Conservation (phyloP, 2,888 invertebrate species). For the Metallyticus violacea region DNA sequence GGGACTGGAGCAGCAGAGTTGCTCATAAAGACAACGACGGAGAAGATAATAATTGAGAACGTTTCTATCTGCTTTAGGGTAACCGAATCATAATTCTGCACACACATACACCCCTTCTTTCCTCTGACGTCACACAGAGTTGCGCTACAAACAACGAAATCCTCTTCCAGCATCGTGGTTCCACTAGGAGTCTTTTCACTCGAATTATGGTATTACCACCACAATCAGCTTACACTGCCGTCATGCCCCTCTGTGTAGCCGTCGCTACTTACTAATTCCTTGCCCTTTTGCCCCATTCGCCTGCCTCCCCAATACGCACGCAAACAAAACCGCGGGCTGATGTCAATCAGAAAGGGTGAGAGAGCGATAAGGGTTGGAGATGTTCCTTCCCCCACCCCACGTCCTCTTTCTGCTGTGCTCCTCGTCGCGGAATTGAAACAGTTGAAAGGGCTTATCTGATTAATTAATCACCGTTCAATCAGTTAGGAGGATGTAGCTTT, state of each 20-base stretch:
- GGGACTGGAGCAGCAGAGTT: not conserved
- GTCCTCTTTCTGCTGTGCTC: not conserved
- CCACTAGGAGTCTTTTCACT: conserved; percentile 14
- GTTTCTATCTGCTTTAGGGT: too few species aligned
- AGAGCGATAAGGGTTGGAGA: not conserved
- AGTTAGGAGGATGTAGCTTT: conserved; percentile 13
- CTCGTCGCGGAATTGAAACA: conserved; percentile 22
- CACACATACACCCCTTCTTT: not conserved
- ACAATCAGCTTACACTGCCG: conserved; percentile 20
- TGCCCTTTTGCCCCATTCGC: not conserved
- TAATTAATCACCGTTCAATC: conserved; percentile 36
- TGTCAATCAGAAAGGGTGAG: conserved; percentile 1
- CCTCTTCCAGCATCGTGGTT: not conserved
- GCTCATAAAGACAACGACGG: not conserved
- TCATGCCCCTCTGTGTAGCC: too few species aligned
- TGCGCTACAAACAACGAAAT: not conserved
- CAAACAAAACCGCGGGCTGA: conserved; percentile 1
- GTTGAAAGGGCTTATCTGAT: conserved; percentile 35
- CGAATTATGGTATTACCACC: conserved; percentile 22
- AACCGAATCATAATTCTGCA: not conserved
- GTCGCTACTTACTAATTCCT: conserved; percentile 18
- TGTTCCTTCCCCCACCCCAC: too few species aligned
- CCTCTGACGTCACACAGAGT: not conserved
- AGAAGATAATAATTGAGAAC: not conserved
- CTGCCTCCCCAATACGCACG: not conserved